These are phyloP conservation scores for Plecotus auritus DNA, from an alignment of 2,113 vertebrate genomes.

Conservation along the genomic window DNA sequence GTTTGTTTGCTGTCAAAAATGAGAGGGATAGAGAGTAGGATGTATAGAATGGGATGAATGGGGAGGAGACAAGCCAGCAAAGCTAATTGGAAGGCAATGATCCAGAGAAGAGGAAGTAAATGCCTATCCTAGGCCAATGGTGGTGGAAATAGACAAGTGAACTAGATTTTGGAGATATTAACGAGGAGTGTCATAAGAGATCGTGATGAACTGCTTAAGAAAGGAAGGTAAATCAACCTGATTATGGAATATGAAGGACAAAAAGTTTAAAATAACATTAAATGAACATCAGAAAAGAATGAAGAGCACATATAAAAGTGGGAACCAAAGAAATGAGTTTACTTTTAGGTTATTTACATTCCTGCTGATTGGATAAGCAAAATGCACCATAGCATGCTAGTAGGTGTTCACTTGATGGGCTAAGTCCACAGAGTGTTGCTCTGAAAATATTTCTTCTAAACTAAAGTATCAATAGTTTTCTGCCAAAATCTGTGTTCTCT, in stretches of 20 bases:
- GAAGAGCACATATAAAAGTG: not conserved
- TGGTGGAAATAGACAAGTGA: not conserved
- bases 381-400: not conserved
- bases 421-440: not conserved
- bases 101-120: not conserved
- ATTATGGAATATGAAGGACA: not conserved
- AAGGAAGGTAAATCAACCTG: not conserved
- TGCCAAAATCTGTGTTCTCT: not conserved
- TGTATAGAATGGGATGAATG: not conserved
- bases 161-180: not conserved
- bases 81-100: not conserved
- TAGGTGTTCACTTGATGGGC: not conserved
- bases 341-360: not conserved
- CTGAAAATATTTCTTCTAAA: conserved; percentile 15
- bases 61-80: not conserved
- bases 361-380: not conserved
- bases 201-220: not conserved
- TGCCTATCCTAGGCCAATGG: not conserved
- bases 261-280: not conserved
- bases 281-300: not conserved
- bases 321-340: not conserved
- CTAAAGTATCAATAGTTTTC: not conserved
- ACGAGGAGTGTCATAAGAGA: not conserved
- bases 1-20: not conserved
- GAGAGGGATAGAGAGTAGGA: not conserved